These are phyloP conservation scores for Lottia gigantea DNA, from an alignment of 2,888 invertebrate species.

Conservation along the genomic window DNA sequence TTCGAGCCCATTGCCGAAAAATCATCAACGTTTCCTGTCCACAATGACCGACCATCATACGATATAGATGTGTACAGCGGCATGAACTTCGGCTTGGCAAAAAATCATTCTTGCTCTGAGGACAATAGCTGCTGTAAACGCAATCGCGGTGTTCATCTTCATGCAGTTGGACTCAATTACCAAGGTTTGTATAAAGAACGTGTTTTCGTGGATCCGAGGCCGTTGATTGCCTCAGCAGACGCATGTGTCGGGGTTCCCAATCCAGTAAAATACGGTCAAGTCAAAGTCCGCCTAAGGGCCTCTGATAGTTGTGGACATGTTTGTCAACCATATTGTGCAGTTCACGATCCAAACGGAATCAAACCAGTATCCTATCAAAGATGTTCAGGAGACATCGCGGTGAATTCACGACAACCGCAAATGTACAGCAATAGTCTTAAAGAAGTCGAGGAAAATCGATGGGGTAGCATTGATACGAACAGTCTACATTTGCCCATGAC, in stretches of 20 bases:
- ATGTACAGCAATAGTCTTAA: not conserved
- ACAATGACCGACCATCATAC: slow-evolving; percentile 1
- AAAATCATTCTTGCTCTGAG: not conserved
- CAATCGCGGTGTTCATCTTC: not conserved
- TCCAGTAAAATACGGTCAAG: slow-evolving; percentile 1
- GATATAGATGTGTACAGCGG: slow-evolving; percentile 4
- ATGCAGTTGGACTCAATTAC: not conserved
- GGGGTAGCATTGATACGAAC: not conserved
- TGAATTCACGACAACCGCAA: not conserved
- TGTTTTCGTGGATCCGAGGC: not conserved
- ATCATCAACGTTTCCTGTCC: not conserved
- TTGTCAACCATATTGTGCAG: not conserved
- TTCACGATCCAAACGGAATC: not conserved
- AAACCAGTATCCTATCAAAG: not conserved
- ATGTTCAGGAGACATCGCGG: not conserved
- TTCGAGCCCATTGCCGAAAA: not conserved
- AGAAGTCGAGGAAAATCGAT: not conserved
- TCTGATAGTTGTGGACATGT: slow-evolving; percentile 3
- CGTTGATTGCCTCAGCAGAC: not conserved
- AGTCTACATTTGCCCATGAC: not conserved
- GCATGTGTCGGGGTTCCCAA: not conserved
- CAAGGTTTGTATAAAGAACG: not conserved
- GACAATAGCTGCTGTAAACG: not conserved
- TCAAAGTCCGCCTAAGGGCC: not conserved
- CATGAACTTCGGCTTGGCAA: not conserved